Conservation (phyloP, 2,797 vertebrate genomes). For the Strix occidentalis region DNA sequence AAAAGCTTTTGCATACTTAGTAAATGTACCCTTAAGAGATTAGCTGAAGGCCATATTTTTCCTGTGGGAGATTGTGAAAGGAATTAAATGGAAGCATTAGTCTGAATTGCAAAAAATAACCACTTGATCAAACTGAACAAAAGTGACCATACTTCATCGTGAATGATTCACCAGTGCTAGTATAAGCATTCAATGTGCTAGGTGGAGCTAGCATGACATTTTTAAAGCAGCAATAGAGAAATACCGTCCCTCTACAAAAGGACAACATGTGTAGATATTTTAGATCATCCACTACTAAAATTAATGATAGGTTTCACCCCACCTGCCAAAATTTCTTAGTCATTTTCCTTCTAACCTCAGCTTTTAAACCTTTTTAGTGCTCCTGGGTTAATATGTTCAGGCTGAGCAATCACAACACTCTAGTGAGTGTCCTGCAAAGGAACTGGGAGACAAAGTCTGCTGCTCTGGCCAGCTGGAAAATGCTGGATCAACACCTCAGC, state of each 20-base stretch:
- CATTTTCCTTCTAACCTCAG: neutral
- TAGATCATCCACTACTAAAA: neutral
- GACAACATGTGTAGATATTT: neutral
- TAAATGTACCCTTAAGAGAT: neutral
- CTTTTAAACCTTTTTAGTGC: neutral
- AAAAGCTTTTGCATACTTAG: neutral
- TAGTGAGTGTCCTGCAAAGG: neutral
- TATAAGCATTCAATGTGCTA: slow-evolving; percentile 15
- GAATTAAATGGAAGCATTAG: slow-evolving; percentile 28
- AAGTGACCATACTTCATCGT: neutral
- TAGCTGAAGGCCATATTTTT: neutral
- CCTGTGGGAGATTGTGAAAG: neutral
- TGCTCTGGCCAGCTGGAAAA: neutral
- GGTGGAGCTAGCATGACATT: slow-evolving; percentile 61
- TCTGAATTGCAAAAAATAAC: slow-evolving; percentile 10
- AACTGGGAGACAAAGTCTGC: neutral
- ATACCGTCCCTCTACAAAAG: neutral
- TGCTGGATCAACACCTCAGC: neutral
- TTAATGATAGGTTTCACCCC: slow-evolving; percentile 5
- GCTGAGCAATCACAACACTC: neutral
- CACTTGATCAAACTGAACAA: neutral
- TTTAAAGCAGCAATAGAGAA: slow-evolving; percentile 38
- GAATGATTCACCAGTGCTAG: neutral
- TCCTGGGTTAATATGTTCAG: neutral
- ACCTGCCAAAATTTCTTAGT: neutral